Base-by-base conservation (phyloP, 1,140 invertebrate genomes). In the Macrostomum lignano region DNA sequence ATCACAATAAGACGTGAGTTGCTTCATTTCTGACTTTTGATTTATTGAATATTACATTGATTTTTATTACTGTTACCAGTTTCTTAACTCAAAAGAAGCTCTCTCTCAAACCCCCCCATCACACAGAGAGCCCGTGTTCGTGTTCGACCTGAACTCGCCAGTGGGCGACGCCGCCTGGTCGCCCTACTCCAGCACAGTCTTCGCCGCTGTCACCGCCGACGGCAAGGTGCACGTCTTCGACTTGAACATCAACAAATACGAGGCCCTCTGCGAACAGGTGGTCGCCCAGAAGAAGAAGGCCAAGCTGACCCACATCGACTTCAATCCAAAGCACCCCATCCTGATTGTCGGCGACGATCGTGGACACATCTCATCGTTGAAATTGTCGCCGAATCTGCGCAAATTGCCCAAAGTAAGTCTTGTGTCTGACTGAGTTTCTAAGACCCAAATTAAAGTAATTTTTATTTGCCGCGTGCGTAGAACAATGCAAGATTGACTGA, bases 161-260 rank as follows among this genome's bases (percentile, higher is more conserved):
- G 76, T 88, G 11, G 72, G 73, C 9, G 78, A 82, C 52, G 74
- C 79, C 2, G 72, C 75, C 44, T 88, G 81, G 81, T 73, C 81
- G 1, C 81, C 82, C 0, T 86, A 81, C 47, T 84, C 78, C 3
- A 81, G 76, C 26, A 84, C 79, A 5, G 75, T 86, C 0, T 73
- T 88, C 46, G 79, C 78, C 21, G 77, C 75, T 11, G 73, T 75
- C n/a, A 81, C 78, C 7, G 68, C 69, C 24, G 78, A 84, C 50
- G 78, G 79, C 37, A 78, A 78, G 62, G 26, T 28, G 26, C 51
- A 46, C 46, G 72, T 86, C 1, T 88, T 72, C 51, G 81, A 88
- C 49, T 58, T 88, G 28, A 76, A 78, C 48, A 65, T 82, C 0
- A 81, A 82, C 46, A 84, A 82, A 53, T 81, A 82, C 47, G 69